phyloP scores from a whole-genome alignment of 2,888 invertebrate genomes.

The Lithophane socia region DNA sequence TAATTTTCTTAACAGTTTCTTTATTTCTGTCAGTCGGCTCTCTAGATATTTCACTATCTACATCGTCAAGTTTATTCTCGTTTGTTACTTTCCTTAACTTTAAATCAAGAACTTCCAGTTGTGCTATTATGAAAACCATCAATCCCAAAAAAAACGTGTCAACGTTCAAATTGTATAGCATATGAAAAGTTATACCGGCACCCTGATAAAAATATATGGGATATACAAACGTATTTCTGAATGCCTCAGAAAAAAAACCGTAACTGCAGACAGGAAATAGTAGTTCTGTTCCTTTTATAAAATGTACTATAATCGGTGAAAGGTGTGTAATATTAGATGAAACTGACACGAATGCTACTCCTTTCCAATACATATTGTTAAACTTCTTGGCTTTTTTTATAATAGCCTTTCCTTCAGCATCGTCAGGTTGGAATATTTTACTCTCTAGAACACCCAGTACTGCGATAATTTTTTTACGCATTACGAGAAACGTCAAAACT shows the following conservation, averaged over 20 bases:
- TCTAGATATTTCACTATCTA: conserved; percentile 14
- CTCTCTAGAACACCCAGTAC: conserved; percentile 74
- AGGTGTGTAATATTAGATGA: conserved; percentile 68
- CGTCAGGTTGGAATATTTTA: conserved; percentile 74
- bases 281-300: conserved; percentile 68
- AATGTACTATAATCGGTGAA: conserved; percentile 71
- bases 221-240: conserved; percentile 71
- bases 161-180: conserved; percentile 76
- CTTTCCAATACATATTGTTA: conserved; percentile 74
- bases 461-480: conserved; percentile 68
- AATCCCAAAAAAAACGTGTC: conserved; percentile 79
- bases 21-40: conserved; percentile 39
- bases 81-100: conserved; percentile 74
- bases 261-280: conserved; percentile 75
- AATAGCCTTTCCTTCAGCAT: conserved; percentile 66
- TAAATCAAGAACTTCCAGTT: conserved; percentile 77
- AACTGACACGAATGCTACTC: conserved; percentile 69
- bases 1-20: conserved; percentile 68
- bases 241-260: conserved; percentile 74
- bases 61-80: conserved; percentile 17
- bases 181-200: conserved; percentile 74
- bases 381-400: conserved; percentile 74
- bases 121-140: conserved; percentile 76
- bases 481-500: conserved; percentile 73
- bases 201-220: conserved; percentile 77